Evolutionary conservation across 2,113 vertebrate genomes (phyloP).

Genomic region (Enhydra lutris): DNA sequence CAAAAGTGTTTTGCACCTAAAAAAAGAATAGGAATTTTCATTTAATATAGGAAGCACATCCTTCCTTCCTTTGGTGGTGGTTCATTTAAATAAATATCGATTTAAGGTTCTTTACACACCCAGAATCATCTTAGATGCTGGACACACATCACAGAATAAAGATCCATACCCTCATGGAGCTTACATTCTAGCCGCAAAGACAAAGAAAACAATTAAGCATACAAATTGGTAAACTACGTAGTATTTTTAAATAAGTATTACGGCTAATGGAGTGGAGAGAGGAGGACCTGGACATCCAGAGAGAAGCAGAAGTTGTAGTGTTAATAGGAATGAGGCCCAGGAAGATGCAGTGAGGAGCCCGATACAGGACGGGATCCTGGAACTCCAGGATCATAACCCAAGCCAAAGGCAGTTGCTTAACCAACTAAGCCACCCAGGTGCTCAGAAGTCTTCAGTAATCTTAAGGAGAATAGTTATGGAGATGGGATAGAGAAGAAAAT

Average conservation of each 20-base stretch:
- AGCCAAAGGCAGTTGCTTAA: no score
- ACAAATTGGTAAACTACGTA: background rate
- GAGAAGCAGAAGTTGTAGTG: background rate
- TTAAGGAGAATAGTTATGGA: background rate
- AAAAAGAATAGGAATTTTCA: background rate
- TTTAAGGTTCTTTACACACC: background rate
- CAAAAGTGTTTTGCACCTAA: constrained; percentile 28
- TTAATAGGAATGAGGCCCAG: background rate
- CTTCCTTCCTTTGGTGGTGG: background rate
- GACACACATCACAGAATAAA: background rate
- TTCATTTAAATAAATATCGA: background rate
- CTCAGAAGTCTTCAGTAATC: background rate
- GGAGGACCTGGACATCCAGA: background rate
- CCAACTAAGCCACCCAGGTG: no score
- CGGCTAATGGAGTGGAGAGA: background rate
- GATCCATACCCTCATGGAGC: no score
- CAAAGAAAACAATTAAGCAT: background rate
- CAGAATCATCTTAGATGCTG: background rate
- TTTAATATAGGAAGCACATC: background rate
- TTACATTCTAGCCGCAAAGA: background rate
- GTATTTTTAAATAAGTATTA: background rate
- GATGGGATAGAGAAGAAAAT: background rate
- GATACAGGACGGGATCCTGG: no score
- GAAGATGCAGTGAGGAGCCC: background rate
- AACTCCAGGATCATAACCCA: no score